These are phyloP conservation scores for Gibbula magus DNA, from an alignment of 2,888 invertebrate species.

Conservation along the genomic window DNA sequence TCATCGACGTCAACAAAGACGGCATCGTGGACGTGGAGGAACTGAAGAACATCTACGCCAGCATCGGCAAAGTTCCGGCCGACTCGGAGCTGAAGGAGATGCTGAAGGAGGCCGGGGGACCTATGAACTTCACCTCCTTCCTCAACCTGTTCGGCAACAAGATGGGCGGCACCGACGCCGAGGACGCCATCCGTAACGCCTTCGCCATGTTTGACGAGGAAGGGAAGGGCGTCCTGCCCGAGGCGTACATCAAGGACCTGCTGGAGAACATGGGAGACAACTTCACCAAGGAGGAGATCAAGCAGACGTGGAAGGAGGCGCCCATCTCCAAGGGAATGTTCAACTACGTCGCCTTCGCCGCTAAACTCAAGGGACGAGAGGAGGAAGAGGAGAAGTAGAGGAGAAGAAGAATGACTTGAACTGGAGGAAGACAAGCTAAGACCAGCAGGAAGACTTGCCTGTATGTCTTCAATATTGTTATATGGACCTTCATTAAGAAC, in stretches of 20 bases:
- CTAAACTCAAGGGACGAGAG: conserved; percentile 18
- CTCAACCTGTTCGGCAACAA: conserved; percentile 74
- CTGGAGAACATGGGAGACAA: conserved; percentile 74
- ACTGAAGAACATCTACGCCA: conserved; percentile 77
- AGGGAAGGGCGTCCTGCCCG: conserved; percentile 73
- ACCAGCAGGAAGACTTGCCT: no score
- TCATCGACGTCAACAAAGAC: conserved; percentile 78
- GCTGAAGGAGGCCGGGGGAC: conserved; percentile 72
- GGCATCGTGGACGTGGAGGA: conserved; percentile 76
- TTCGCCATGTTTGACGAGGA: conserved; percentile 77
- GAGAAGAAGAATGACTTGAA: no score
- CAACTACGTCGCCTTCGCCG: conserved; percentile 18
- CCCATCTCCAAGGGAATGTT: conserved; percentile 17
- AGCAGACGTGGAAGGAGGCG: conserved; percentile 26
- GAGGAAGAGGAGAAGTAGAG: conserved; percentile 20
- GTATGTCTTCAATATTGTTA: no score
- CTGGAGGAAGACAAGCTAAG: no score
- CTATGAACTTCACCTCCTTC: conserved; percentile 74
- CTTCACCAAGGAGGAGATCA: conserved; percentile 67
- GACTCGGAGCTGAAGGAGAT: conserved; percentile 69
- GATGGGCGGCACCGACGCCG: conserved; percentile 76
- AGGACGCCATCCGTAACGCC: conserved; percentile 76
- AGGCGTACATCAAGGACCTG: conserved; percentile 75
- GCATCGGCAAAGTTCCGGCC: conserved; percentile 73
- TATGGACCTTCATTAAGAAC: no score